These are phyloP conservation scores for Okamejei kenojei DNA, from an alignment of 2,797 vertebrate species.

Conservation along the genomic window DNA sequence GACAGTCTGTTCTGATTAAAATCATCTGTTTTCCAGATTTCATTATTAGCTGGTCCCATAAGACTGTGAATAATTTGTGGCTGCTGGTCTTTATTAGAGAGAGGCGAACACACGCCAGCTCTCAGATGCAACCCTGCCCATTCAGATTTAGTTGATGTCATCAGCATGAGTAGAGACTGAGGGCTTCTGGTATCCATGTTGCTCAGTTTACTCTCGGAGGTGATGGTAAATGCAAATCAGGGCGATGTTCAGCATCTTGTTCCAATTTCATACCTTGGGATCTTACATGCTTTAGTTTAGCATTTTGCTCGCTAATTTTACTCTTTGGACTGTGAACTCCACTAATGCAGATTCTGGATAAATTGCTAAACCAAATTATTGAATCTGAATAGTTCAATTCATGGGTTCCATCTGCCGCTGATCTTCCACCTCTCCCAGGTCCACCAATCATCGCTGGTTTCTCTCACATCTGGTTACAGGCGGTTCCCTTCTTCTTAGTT, in stretches of 20 bases:
- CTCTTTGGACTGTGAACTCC: background rate
- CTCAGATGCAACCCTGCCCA: constrained; percentile 7
- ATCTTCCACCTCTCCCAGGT: too few species aligned
- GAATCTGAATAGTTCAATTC: background rate
- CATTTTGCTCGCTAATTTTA: background rate
- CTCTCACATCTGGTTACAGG: too few species aligned
- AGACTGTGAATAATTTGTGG: background rate
- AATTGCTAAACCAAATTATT: background rate
- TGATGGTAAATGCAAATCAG: background rate
- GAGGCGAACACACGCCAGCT: background rate
- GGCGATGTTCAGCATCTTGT: background rate
- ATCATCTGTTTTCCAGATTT: constrained; percentile 13
- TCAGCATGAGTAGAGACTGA: background rate
- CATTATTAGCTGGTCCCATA: background rate
- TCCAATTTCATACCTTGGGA: too few species aligned
- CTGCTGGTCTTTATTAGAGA: constrained; percentile 19
- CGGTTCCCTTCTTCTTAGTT: too few species aligned
- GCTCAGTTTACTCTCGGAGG: background rate
- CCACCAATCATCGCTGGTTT: too few species aligned
- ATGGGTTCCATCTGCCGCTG: too few species aligned
- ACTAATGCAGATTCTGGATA: too few species aligned
- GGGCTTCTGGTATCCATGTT: background rate
- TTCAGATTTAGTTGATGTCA: background rate
- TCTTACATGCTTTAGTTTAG: too few species aligned
- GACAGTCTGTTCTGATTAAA: constrained; percentile 4